Base-by-base conservation (phyloP, 2,113 vertebrate genomes). In the Muntiacus reevesi region DNA sequence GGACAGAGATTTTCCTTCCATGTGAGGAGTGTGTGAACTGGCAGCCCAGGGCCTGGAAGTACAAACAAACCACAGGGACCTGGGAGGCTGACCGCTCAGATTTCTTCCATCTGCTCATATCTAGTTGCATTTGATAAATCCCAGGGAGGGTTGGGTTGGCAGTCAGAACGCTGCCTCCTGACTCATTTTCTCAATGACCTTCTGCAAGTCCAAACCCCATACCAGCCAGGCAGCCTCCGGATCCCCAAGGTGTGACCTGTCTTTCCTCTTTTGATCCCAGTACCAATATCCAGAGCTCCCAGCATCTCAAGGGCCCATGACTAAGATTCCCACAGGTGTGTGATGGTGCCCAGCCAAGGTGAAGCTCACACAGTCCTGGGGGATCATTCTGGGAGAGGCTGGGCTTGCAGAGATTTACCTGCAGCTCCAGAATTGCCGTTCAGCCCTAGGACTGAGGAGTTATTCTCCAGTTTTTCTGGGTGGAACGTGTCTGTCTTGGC, bases 381-480 rank as follows among this genome's bases (percentile, higher is more conserved):
- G 50, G 40, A 10, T 23, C 7, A 16, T 71, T 67, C 43, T 13
- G 43, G 55, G 28, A 43, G 47, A 25, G 83, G 19, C 7, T 0
- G 12, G 60, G 30, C 71, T 40, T 1, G 3, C 1, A 17, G 33
- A 1, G 7, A 16, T 52, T 98, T 98, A 99, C 99, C 99, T 99
- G 99, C 99, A 90, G 99, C 99, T 95, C 99, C 99, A 82, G 99
- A 99, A 98, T 99, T 99, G 96, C 99, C 99, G 27, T 99, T 99
- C 94, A 99, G 95, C 94, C 99, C 99, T 4, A 98, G 99, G 93
- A 99, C 97, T 36, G 98, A 99, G 81, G 98, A 99, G 98, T 99
- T 99, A 95, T 98, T 99, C 98, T 99, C 99, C 98, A 99, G 98
- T 83, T 99, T 99, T 98, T 99, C 99, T 91, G 98, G 98, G 95